A percentile compares a stretch with the other conserved stretches of the same genome.
Conservation (phyloP, 1,140 invertebrate species). For the Drosophila kikkawai region DNA sequence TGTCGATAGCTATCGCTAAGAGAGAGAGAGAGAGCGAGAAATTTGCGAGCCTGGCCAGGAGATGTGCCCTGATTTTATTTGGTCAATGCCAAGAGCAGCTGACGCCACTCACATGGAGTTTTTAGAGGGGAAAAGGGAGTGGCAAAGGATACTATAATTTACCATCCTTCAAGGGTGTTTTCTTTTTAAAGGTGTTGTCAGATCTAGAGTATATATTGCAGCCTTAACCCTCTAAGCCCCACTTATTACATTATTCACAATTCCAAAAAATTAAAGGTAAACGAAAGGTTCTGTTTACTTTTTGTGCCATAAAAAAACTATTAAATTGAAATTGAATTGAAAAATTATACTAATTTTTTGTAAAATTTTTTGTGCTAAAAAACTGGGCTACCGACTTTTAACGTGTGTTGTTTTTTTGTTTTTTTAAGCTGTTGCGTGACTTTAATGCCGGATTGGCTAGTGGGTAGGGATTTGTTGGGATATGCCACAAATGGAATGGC, state of each 20-base stretch:
- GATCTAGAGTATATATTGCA: background rate
- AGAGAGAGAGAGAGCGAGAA: conserved; percentile 1
- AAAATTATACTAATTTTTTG: no score
- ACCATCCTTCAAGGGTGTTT: background rate
- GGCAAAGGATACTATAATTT: background rate
- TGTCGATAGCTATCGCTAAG: conserved; percentile 73
- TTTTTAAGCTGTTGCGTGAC: conserved; percentile 33
- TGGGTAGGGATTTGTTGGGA: background rate
- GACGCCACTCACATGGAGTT: conserved; percentile 59
- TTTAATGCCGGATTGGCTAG: conserved; percentile 28
- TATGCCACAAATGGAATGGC: conserved; percentile 3
- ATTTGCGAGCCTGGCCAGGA: background rate
- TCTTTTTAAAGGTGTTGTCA: background rate
- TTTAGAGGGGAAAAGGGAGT: background rate
- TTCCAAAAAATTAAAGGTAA: no score
- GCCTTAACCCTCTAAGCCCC: no score
- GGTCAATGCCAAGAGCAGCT: conserved; percentile 54
- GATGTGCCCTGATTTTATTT: conserved; percentile 18
- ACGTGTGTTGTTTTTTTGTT: background rate
- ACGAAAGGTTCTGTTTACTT: background rate
- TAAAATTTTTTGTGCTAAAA: no score
- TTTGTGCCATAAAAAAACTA: background rate
- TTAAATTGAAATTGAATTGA: no score
- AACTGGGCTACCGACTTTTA: conserved; percentile 13
- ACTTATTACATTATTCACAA: no score